Evolutionary conservation across 2,797 vertebrate genomes (phyloP).

Genomic region (Cyclopterus lumpus): DNA sequence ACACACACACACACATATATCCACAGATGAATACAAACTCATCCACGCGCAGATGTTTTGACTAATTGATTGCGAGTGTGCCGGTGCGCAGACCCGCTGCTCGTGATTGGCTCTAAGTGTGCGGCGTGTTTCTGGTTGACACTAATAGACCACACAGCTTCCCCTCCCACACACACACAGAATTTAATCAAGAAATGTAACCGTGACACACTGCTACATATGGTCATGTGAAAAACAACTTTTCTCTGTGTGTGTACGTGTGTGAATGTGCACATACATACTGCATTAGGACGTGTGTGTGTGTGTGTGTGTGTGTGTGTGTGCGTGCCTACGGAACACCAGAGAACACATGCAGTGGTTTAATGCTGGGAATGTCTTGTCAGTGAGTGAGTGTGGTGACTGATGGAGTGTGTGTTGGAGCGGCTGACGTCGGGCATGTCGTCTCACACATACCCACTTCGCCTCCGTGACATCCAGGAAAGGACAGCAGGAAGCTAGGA

Average conservation of each 20-base stretch:
- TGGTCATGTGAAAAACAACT: conserved; percentile 14
- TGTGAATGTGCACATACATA: not conserved
- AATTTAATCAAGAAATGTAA: conserved; percentile 55
- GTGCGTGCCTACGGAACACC: not conserved
- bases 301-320: not conserved
- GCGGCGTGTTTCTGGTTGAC: conserved; percentile 74
- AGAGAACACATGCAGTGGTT: conserved; percentile 17
- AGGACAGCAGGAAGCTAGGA: conserved; percentile 53
- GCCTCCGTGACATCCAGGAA: conserved; percentile 58
- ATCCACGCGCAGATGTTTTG: conserved; percentile 66
- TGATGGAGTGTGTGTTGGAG: conserved; percentile 54
- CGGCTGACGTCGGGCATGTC: conserved; percentile 66
- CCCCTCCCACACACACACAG: conserved; percentile 58
- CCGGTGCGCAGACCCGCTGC: conserved; percentile 48
- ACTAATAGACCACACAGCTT: conserved; percentile 70
- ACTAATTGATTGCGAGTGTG: conserved; percentile 70
- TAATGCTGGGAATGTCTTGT: conserved; percentile 53
- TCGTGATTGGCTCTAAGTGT: conserved; percentile 76
- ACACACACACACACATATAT: conserved; percentile 44
- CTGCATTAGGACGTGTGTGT: conserved; percentile 3
- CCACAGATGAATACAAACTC: conserved; percentile 43
- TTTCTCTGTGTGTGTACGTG: not conserved
- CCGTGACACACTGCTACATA: conserved; percentile 32
- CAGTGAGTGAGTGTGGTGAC: conserved; percentile 47
- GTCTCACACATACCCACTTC: conserved; percentile 58